These are phyloP conservation scores for Seriola rivoliana DNA, from an alignment of 2,113 vertebrate species.

Conservation along the genomic window DNA sequence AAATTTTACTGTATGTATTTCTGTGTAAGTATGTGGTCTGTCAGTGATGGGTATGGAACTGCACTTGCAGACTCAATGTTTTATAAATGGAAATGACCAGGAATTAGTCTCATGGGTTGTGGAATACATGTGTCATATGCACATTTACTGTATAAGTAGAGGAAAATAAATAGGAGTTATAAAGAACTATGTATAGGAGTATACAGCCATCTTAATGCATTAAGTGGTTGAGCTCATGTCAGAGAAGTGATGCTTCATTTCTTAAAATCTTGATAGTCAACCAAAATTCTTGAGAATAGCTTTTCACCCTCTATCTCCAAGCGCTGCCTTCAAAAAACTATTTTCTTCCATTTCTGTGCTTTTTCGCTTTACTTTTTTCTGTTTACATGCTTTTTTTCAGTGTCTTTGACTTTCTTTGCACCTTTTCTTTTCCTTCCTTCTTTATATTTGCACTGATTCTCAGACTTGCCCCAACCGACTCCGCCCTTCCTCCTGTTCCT, in stretches of 20 bases:
- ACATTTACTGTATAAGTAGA: not conserved
- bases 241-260: not conserved
- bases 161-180: too few relatives aligned
- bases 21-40: not conserved
- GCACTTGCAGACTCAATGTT: not conserved
- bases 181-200: not conserved
- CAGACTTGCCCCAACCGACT: conserved; percentile 66
- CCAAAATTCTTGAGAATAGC: not conserved
- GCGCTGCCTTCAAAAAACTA: not conserved
- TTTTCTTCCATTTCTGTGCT: not conserved
- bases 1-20: not conserved
- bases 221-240: not conserved
- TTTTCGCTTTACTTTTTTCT: not conserved
- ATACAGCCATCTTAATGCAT: not conserved
- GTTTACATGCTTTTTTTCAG: conserved; percentile 22
- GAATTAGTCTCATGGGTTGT: not conserved
- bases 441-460: conserved; percentile 54
- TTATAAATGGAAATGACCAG: not conserved
- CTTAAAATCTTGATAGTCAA: not conserved
- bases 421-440: conserved; percentile 15
- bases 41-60: not conserved
- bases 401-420: conserved; percentile 17
- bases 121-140: not conserved
- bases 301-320: not conserved
- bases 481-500: conserved; percentile 70